Base-by-base conservation (phyloP, 2,888 invertebrate genomes). In the Tanytarsus gracilentus region DNA sequence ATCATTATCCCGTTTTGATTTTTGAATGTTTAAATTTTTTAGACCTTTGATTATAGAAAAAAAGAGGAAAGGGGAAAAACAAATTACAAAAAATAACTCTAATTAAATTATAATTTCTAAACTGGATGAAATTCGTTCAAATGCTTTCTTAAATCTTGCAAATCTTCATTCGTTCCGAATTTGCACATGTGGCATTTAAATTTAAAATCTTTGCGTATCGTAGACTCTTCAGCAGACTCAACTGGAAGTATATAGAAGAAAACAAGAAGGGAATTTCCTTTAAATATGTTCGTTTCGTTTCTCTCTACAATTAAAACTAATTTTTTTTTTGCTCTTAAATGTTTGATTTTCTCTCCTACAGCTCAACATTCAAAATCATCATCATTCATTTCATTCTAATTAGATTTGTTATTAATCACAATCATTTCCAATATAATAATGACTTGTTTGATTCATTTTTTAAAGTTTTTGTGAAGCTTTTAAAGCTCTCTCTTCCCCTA, bases 381-480 rank as follows among this genome's bases (percentile, higher is more conserved):
- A 53, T 53, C 55, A 56, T 56, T 55, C 53, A 50, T 50, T 40
- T n/a, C 6, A 29, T 29, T 7, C n/a, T n/a, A n/a, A n/a, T n/a
- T n/a, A 26, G 48, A 48, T 9, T 26, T 27, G 3, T 4, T 48
- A 48, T 26, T 50, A 50, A 50, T 50, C 50, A 50, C 50, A 50
- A 50, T 50, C 25, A 40, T 40, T 14, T n/a, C 11, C 16, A 9
- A 40, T 21, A 16, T 29, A 6, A 9, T 29, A 7, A 29, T 48
- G 23, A 48, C n/a, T n/a, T n/a, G n/a, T n/a, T n/a, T n/a, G n/a
- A n/a, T n/a, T n/a, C n/a, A n/a, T n/a, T n/a, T n/a, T n/a, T n/a
- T n/a, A n/a, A n/a, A n/a, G n/a, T n/a, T n/a, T n/a, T n/a, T n/a
- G n/a, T n/a, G n/a, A n/a, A n/a, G n/a, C n/a, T n/a, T n/a, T n/a